Evolutionary conservation across 1,140 invertebrate genomes (phyloP).

Genomic region (Drosophila punjabiensis): DNA sequence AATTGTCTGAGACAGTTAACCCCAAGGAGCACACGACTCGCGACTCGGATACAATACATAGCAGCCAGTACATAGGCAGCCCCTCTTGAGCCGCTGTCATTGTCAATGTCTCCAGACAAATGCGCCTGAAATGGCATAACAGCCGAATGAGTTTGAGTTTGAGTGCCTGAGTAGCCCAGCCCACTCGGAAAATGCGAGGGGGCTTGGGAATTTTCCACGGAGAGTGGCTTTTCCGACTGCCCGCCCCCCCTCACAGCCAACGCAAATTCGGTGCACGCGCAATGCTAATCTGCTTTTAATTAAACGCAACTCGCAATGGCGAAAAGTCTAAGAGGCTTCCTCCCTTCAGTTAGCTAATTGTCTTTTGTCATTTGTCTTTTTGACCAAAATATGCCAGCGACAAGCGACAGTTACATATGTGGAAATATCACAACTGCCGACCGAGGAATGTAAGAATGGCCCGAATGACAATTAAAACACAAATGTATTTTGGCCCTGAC

Average conservation of each 20-base stretch:
- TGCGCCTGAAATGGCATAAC: slow-evolving; percentile 52
- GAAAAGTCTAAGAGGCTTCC: slow-evolving; percentile 71
- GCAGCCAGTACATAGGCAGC: slow-evolving; percentile 8
- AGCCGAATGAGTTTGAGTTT: slow-evolving; percentile 20
- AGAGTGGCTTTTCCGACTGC: slow-evolving; percentile 17
- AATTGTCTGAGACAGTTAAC: slow-evolving; percentile 65
- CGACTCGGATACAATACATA: neutral
- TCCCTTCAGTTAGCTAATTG: slow-evolving; percentile 54
- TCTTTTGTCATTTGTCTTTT: slow-evolving; percentile 62
- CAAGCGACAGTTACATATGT: slow-evolving; percentile 44
- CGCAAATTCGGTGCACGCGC: slow-evolving; percentile 67
- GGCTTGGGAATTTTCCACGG: slow-evolving; percentile 45
- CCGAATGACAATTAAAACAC: slow-evolving; percentile 58
- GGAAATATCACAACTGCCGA: slow-evolving; percentile 16
- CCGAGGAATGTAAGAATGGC: slow-evolving; percentile 13
- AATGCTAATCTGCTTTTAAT: slow-evolving; percentile 82
- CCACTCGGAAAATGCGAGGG: slow-evolving; percentile 4
- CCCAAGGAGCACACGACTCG: slow-evolving; percentile 9
- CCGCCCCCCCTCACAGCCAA: neutral
- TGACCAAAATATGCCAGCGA: slow-evolving; percentile 43
- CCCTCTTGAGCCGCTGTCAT: slow-evolving; percentile 54
- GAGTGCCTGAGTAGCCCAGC: neutral
- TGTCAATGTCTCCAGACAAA: slow-evolving; percentile 70
- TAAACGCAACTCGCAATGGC: slow-evolving; percentile 64
- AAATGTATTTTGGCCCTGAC: slow-evolving; percentile 52